Evolutionary conservation across 2,888 invertebrate genomes (phyloP).

Genomic region (Therioaphis trifolii): DNA sequence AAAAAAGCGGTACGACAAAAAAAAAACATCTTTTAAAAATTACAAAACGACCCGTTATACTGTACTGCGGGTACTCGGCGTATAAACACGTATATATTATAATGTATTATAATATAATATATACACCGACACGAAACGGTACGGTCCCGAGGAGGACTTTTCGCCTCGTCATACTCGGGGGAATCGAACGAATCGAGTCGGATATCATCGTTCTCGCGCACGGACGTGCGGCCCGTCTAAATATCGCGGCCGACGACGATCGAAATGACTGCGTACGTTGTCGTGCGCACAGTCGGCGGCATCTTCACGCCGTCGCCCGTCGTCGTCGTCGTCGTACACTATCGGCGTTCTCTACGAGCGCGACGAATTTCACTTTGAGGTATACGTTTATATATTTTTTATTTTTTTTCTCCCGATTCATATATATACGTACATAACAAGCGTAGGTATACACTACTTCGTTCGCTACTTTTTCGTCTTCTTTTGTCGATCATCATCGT

Average conservation of each 20-base stretch:
- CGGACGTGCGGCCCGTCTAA: background rate
- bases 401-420: background rate
- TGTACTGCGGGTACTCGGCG: background rate
- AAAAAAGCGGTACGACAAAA: background rate
- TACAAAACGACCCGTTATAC: slow-evolving; percentile 40
- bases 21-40: background rate
- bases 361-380: slow-evolving; percentile 49
- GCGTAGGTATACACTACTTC: background rate
- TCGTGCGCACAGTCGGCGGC: slow-evolving; percentile 68
- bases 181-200: slow-evolving; percentile 3
- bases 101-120: too few relatives aligned
- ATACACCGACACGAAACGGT: too few relatives aligned
- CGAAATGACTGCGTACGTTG: slow-evolving; percentile 71
- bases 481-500: slow-evolving; percentile 26
- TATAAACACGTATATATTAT: too few relatives aligned
- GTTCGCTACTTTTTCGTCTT: slow-evolving; percentile 35
- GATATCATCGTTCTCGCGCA: background rate
- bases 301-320: background rate
- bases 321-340: slow-evolving; percentile 7
- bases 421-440: background rate
- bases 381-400: background rate
- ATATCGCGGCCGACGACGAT: background rate
- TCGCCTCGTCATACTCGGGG: slow-evolving; percentile 41
- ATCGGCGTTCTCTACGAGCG: slow-evolving; percentile 58
- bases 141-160: background rate